These are phyloP conservation scores for Trypoxylus dichotomus DNA, from an alignment of 1,140 invertebrate genomes.

Conservation along the genomic window DNA sequence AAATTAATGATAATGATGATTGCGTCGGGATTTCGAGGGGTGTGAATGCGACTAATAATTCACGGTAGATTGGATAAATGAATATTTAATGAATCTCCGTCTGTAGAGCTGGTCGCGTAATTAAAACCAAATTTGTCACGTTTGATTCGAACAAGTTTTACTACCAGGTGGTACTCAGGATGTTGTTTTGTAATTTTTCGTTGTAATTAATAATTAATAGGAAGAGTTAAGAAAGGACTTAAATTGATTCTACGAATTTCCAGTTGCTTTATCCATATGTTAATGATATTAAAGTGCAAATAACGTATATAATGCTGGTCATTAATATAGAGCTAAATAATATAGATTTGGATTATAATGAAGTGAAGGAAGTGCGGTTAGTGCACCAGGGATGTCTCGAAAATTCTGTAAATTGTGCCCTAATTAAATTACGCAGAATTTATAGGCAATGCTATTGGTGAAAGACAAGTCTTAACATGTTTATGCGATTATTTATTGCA, in stretches of 20 bases:
- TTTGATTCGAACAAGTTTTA: constrained; percentile 3
- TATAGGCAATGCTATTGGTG: too few species aligned
- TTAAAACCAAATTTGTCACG: constrained; percentile 22
- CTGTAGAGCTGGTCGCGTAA: constrained; percentile 5
- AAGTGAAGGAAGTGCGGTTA: too few species aligned
- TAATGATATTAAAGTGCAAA: too few species aligned
- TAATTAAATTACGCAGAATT: too few species aligned
- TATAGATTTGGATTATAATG: too few species aligned
- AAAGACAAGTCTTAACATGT: too few species aligned
- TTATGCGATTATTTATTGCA: too few species aligned
- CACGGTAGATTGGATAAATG: constrained; percentile 22
- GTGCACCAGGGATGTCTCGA: too few species aligned
- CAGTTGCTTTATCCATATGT: neutral
- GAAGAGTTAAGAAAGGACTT: neutral
- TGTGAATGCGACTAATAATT: constrained; percentile 23
- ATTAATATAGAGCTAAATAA: too few species aligned
- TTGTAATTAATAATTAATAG: neutral
- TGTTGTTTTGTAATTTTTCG: neutral
- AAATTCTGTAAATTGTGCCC: too few species aligned
- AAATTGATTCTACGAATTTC: neutral
- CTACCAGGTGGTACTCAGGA: neutral
- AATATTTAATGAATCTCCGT: constrained; percentile 10
- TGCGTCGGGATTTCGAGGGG: constrained; percentile 13
- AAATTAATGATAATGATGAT: constrained; percentile 25
- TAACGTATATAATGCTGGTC: too few species aligned